Evolutionary conservation across 1,140 invertebrate species (phyloP).

Genomic region (Drosophila cardini): DNA sequence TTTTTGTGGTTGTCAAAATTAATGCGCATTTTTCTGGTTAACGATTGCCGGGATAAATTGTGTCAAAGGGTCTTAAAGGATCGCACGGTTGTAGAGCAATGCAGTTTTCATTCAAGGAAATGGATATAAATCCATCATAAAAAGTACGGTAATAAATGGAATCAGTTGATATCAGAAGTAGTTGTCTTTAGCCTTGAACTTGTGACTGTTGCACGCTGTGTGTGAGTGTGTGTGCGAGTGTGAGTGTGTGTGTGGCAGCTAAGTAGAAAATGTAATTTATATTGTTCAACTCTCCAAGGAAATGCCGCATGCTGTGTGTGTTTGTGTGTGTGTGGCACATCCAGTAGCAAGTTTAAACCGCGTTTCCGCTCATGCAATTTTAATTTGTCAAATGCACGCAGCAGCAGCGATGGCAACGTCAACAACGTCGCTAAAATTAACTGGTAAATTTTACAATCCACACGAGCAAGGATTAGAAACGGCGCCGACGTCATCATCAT

Average conservation of each 20-base stretch:
- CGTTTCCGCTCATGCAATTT: slow-evolving; percentile 81
- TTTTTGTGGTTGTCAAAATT: slow-evolving; percentile 18
- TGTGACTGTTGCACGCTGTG: slow-evolving; percentile 17
- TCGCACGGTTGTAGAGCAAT: background rate
- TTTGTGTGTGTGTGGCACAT: slow-evolving; percentile 36
- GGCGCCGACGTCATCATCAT: slow-evolving; percentile 26
- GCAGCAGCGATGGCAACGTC: background rate
- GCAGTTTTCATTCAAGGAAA: background rate
- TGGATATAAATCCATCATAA: slow-evolving; percentile 27
- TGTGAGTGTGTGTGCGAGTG: no score
- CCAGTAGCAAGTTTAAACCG: slow-evolving; percentile 75
- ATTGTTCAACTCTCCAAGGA: slow-evolving; percentile 52
- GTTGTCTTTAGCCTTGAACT: slow-evolving; percentile 58
- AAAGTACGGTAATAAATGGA: slow-evolving; percentile 37
- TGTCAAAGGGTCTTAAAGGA: slow-evolving; percentile 39
- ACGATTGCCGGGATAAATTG: slow-evolving; percentile 47
- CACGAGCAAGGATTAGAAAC: slow-evolving; percentile 51
- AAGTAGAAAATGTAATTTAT: slow-evolving; percentile 56
- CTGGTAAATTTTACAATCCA: slow-evolving; percentile 80
- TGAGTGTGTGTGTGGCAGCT: background rate
- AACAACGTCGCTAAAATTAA: slow-evolving; percentile 57
- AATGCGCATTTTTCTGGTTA: slow-evolving; percentile 33
- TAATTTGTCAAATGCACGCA: slow-evolving; percentile 79
- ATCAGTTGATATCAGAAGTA: slow-evolving; percentile 15
- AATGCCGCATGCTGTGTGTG: slow-evolving; percentile 40